Percentiles rank a stretch among this genome's conserved stretches.
Evolutionary conservation across 2,113 vertebrate genomes (phyloP).

Genomic region (Acrocephalus arundinaceus): DNA sequence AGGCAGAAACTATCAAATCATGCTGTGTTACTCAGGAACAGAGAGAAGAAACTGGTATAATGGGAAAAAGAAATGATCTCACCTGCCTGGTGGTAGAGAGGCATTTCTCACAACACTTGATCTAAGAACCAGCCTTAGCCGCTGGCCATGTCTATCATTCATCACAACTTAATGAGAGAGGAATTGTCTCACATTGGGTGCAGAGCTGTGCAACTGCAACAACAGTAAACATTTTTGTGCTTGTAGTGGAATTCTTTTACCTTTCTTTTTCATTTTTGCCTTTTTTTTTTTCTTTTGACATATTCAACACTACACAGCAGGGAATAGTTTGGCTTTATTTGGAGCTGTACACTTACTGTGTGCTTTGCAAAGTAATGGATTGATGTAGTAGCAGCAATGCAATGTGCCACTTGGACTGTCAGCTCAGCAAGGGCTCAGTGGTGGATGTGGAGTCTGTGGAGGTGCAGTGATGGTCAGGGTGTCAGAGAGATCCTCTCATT

Average conservation of each 20-base stretch:
- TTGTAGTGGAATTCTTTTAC: conserved; percentile 17
- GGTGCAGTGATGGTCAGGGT: not conserved
- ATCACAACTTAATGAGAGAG: conserved; percentile 44
- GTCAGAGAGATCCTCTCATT: not conserved
- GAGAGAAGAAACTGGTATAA: conserved; percentile 43
- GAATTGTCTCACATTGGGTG: not conserved
- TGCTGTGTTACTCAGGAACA: conserved; percentile 53
- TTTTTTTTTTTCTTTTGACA: not conserved
- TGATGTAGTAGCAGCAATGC: not conserved
- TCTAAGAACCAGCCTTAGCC: conserved; percentile 31
- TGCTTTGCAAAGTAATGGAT: not conserved
- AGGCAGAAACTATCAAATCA: conserved; percentile 64
- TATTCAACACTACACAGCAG: not conserved
- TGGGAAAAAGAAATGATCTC: conserved; percentile 61
- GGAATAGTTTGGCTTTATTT: not conserved
- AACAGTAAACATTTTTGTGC: conserved; percentile 20
- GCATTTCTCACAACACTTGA: conserved; percentile 61
- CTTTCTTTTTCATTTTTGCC: not conserved
- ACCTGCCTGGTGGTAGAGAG: conserved; percentile 51
- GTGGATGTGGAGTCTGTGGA: not conserved
- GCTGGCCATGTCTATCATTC: conserved; percentile 46
- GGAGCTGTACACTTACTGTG: not conserved
- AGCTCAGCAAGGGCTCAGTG: not conserved
- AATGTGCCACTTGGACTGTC: not conserved
- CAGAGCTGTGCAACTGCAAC: conserved; percentile 9